Base-by-base conservation (phyloP, 2,113 vertebrate genomes). In the Monopterus albus region DNA sequence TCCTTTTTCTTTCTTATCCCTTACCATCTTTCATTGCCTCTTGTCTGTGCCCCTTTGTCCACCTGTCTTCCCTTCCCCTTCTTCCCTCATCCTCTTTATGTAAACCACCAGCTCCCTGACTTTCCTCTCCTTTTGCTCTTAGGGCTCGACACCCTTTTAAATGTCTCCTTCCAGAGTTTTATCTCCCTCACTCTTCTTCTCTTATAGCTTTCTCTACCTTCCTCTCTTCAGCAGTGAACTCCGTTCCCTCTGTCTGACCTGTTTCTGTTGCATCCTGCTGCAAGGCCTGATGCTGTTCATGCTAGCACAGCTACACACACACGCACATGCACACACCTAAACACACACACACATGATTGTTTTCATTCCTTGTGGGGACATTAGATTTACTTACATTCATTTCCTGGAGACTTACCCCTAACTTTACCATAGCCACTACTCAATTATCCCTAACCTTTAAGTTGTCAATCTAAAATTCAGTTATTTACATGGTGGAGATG, bases 241-340 rank as follows among this genome's bases (percentile, higher is more conserved):
- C 40, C 57, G 23, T 49, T 10, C 21, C 26, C 29, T 62, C 39
- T 75, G 46, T 78, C n/a, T 86, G 80, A 80, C 80, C 70, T 64
- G 77, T 43, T 80, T 81, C 33, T 18, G 64, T 67, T 65, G 56
- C 46, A 66, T 75, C 57, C 47, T 53, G 61, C 71, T 72, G 20
- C 51, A 81, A 64, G 62, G 57, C 28, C 29, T 45, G 50, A 51
- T 72, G 39, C 43, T 66, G 40, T 73, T 73, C 63, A 49, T n/a
- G n/a, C 25, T 35, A 23, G 36, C 33, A 49, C 39, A 72, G 26
- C 23, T 50, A 40, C 21, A 7, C 49, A 61, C 26, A 28, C 35
- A 29, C 45, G 42, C 11, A 47, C 18, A 39, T n/a, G 17, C n/a
- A 23, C 25, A 59, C 17, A 33, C n/a, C n/a, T n/a, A n/a, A n/a